Base-by-base conservation (phyloP, 2,888 invertebrate species). In the Phyllotreta cruciferae region DNA sequence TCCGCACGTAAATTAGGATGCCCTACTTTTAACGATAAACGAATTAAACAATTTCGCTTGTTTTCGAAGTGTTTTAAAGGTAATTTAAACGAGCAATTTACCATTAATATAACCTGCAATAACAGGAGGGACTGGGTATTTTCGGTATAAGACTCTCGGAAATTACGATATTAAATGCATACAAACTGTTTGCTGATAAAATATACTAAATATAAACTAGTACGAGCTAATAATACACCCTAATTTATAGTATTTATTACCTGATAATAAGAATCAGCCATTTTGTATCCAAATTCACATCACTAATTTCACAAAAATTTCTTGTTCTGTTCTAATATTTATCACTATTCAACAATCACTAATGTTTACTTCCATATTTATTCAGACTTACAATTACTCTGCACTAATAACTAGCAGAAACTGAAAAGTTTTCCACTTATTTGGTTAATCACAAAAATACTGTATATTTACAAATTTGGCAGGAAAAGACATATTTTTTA, bases 261-360 rank as follows among this genome's bases (percentile, higher is more conserved):
- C 86, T 86, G 86, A 83, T 86, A 86, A 84, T 86, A 86, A 72
- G 86, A 85, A 82, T 87, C 86, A 82, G 86, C 86, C 86, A 87
- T 87, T 82, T 86, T 87, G 85, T 66, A 62, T 67, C 57, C 64
- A 65, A 69, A 69, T 65, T 64, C 56, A 67, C 67, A 67, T 67
- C 64, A 67, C 67, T 52, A 60, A 58, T 44, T 53, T 60, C 60
- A 60, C 52, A 60, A 60, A 60, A 52, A 37, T 60, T 37, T 50
- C 52, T 52, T 60, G 36, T 52, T 37, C 13, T 52, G 38, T 8
- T 61, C 60, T 57, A 56, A 49, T 64, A 55, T 56, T 61, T 63
- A 54, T 54, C 54, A 57, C 54, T 47, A 64, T 37, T 47, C 38
- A 56, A 58, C 54, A 58, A 54, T 9, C 54, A 54, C 57, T 63